Base-by-base conservation (phyloP, 2,888 invertebrate genomes). In the Drosophila infuscata region DNA sequence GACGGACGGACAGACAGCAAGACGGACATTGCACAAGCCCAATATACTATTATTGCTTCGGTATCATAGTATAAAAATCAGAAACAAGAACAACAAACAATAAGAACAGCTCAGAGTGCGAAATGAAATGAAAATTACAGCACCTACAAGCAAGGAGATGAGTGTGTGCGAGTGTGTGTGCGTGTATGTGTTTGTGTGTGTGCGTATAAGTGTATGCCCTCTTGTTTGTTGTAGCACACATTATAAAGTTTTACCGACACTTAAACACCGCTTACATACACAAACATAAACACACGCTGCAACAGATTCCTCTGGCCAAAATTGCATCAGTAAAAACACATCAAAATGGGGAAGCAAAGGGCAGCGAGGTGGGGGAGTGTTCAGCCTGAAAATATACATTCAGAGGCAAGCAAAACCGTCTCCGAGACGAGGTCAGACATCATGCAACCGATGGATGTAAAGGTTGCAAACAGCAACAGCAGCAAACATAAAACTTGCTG, bases 201-300 rank as follows among this genome's bases (percentile, higher is more conserved):
- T 25, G 32, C 51, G 20, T 48, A 25, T 33, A 12, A 35, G 49
- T 58, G 49, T 62, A 33, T 62, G 57, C 59, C 63, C 59, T 51
- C 71, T 51, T 74, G 73, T 75, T 83, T 84, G 75, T 80, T 84
- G 81, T 80, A 74, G 69, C 83, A 84, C 76, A 87, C 78, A 87
- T 87, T 85, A 87, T 82, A 87, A 85, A 85, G 74, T 87, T 85
- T 85, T 82, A 70, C 77, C 83, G 80, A 78, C 79, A 72, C 83
- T 78, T 80, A 79, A 83, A 68, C 80, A 81, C 63, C 75, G 70
- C 81, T 79, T 81, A 80, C 81, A 70, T 53, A 70, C 71, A 79
- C 73, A 68, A 67, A 70, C 74, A 82, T 57, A 65, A 58, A 56
- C 61, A 59, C 36, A 61, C 57, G 67, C 65, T 71, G 68, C 77